Base-by-base conservation (phyloP, 2,797 vertebrate genomes). In the Muraenolepis orangiensis region DNA sequence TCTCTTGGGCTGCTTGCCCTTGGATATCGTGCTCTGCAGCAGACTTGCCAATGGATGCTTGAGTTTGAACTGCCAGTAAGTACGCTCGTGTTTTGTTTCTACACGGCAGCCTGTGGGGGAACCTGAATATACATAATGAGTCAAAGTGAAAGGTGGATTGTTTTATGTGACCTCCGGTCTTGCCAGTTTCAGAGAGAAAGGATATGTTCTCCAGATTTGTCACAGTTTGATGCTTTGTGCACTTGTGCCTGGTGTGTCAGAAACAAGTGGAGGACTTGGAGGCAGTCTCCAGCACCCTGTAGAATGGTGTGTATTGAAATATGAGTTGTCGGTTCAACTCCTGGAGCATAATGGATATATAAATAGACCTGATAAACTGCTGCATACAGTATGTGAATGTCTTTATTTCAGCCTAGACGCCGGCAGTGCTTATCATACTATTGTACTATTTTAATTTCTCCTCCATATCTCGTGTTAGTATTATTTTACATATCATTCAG, bases 81-180 rank as follows among this genome's bases (percentile, higher is more conserved):
- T 92, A 91, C 78, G 88, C 80, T 88, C 80, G 87, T 89, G 85
- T 88, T 90, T 88, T 78, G 86, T 86, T 85, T 83, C 72, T 79
- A 76, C 46, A n/a, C 42, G 7, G 20, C 46, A 1, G 46, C 70
- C 69, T 82, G 77, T 82, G 78, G 34, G 68, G 77, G 20, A 6
- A 84, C 86, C 84, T 77, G 88, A 80, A 86, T 86, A 75, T 87
- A n/a, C 66, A 78, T 77, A 82, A 20, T n/a, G 85, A 88, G 72
- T 80, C 80, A 87, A 20, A 69, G 31, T 34, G 80, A 76, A 85
- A 76, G 70, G 36, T 85, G 69, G 70, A 68, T 29, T 20, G 75
- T 76, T 79, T 64, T 64, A 72, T 72, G 87, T 82, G 74, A 80
- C 76, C 34, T n/a, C 72, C 71, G 83, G 77, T 74, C 72, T 34